Conservation (phyloP, 30 jellyfish, hydroid and myxozoan genomes). For the Pseudorhiza aurosa region DNA sequence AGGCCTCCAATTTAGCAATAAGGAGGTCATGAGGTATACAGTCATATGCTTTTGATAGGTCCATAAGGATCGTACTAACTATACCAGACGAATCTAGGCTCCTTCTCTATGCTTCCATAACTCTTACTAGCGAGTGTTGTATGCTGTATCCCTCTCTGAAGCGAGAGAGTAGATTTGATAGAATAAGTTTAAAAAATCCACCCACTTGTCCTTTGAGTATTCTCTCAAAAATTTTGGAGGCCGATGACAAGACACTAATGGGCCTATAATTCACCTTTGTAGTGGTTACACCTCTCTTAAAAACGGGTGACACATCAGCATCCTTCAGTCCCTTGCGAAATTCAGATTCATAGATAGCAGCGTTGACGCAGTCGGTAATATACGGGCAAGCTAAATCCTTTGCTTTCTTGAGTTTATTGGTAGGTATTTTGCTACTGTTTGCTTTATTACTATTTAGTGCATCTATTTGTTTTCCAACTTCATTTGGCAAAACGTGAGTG, state of each 20-base stretch:
- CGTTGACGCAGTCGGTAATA: constrained; percentile 23
- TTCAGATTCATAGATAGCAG: neutral
- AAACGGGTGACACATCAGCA: constrained; percentile 1
- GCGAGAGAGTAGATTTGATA: neutral
- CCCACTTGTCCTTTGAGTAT: neutral
- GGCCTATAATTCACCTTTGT: constrained; percentile 3
- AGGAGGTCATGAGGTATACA: constrained; percentile 61
- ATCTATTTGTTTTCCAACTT: neutral
- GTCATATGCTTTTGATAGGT: constrained; percentile 59
- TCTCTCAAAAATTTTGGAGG: constrained; percentile 8
- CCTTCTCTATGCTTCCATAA: constrained; percentile 26
- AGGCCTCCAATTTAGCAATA: constrained; percentile 50
- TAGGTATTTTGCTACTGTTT: constrained; percentile 6
- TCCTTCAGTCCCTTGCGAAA: constrained; percentile 4
- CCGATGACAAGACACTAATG: constrained; percentile 2
- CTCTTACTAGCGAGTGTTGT: constrained; percentile 15
- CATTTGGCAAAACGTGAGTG: constrained; percentile 14
- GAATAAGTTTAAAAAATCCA: neutral
- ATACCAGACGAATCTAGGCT: constrained; percentile 41
- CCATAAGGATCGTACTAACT: constrained; percentile 57
- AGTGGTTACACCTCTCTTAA: neutral
- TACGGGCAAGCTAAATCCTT: constrained; percentile 2
- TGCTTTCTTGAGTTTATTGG: neutral
- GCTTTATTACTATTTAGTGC: neutral
- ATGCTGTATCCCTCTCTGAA: constrained; percentile 21